Evolutionary conservation across 2,888 invertebrate genomes (phyloP).

Genomic region (Halictus quadricinctus): DNA sequence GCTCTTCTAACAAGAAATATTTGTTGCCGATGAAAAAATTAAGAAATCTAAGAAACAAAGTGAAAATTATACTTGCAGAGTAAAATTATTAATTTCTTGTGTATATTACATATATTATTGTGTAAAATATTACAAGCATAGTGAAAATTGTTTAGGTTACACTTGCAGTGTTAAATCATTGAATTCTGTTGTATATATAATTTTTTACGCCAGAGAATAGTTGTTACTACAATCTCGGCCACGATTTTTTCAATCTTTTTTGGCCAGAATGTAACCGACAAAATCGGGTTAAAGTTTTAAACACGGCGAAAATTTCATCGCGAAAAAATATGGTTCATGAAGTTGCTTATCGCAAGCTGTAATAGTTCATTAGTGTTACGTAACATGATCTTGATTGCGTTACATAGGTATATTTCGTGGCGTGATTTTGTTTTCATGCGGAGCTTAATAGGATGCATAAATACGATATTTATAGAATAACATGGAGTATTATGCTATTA

Average conservation of each 20-base stretch:
- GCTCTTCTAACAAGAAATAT: background rate
- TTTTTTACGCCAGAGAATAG: background rate
- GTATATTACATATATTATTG: too few species aligned
- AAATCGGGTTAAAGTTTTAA: conserved; percentile 70
- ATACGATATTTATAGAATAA: conserved; percentile 7
- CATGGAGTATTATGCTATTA: background rate
- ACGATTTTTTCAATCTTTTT: background rate
- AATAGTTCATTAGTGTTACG: conserved; percentile 42
- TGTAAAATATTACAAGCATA: background rate
- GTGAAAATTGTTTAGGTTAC: background rate
- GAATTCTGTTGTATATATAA: background rate
- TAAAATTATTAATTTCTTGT: background rate
- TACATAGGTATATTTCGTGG: conserved; percentile 28
- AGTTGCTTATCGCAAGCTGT: conserved; percentile 48
- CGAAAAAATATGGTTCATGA: conserved; percentile 19
- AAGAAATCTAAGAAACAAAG: background rate
- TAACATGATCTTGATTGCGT: conserved; percentile 38
- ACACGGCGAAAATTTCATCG: conserved; percentile 31
- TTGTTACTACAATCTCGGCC: background rate
- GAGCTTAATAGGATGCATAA: background rate
- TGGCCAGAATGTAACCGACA: background rate
- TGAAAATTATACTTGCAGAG: background rate
- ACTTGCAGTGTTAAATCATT: background rate
- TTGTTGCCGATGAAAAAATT: background rate
- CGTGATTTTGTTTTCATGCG: conserved; percentile 15